Evolutionary conservation across 2,888 invertebrate genomes (phyloP), one percentile per base, ranked within the genome.

Genomic region (Xestia sexstrigata): DNA sequence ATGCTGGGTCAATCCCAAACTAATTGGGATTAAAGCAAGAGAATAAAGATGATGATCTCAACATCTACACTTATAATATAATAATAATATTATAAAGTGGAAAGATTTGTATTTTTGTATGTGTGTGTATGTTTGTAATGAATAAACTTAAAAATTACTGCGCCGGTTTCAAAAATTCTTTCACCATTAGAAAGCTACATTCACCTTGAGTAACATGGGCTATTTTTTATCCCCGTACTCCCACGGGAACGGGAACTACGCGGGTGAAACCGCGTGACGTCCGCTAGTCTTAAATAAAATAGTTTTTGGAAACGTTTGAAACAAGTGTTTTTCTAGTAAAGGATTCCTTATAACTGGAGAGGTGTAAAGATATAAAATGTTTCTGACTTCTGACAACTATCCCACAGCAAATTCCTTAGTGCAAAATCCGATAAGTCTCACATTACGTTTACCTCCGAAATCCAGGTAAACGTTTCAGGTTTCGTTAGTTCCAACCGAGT

Each of bases 381-480:
- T 60, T 30, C 30, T 30, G 17, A 13, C 13, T 60, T 30, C 30
- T 30, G 8, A 13, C 8, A 55, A 23, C 35, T 26, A 15, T 52
- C 20, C 7, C 58, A 17, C 62, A n/a, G 11, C 62, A 0, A 47
- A 47, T 67, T 67, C 20, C n/a, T n/a, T 30, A 66, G 20, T 52
- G 55, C 67, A 49, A 72, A 68, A 47, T 58, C 65, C 60, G 30
- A 69, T 72, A 62, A 69, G 58, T 85, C 65, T 82, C 83, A 65
- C 45, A 70, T 74, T 67, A 66, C 74, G 52, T 74, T 58, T 13
- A 82, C 74, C 47, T 35, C 52, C 30, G 39, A 85, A 85, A 81
- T 71, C 68, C 68, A 70, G 60, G 82, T 82, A 73, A 83, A 72
- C 23, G 70, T 70, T 67, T 80, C 76, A 39, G 66, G 79, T 88